These are phyloP conservation scores for Dicaeum eximium DNA, from an alignment of 2,113 vertebrate species.

Conservation along the genomic window DNA sequence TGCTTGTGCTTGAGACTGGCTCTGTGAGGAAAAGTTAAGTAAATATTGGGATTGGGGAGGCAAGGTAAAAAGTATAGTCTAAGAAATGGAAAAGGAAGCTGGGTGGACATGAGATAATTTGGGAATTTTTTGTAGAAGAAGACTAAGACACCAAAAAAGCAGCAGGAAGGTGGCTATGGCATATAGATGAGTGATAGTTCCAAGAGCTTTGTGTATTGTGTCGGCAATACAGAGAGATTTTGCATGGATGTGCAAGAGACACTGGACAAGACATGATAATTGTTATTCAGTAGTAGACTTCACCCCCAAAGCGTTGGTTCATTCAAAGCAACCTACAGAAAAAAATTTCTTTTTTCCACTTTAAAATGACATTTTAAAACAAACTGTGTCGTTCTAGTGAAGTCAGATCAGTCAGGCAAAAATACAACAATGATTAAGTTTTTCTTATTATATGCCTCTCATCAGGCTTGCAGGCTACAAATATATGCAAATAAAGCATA, in stretches of 20 bases:
- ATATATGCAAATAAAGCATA: neutral
- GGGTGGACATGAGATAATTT: neutral
- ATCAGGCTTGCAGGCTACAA: neutral
- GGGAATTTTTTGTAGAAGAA: neutral
- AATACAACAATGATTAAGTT: neutral
- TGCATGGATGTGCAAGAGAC: neutral
- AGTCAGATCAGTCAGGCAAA: neutral
- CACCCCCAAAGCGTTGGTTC: neutral
- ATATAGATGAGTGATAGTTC: neutral
- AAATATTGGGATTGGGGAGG: neutral
- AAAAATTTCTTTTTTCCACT: neutral
- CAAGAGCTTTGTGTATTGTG: fast-evolving
- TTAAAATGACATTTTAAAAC: neutral
- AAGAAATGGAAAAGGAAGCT: neutral
- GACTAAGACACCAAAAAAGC: neutral
- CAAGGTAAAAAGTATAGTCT: neutral
- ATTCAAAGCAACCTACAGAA: neutral
- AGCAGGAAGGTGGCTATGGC: neutral
- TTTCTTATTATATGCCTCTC: neutral
- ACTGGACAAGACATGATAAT: neutral
- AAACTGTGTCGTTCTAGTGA: neutral
- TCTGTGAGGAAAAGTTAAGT: neutral
- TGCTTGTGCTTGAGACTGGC: neutral
- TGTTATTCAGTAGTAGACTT: neutral
- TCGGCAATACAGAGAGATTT: neutral